Conservation (phyloP, 2,797 vertebrate species). For the Pipistrellus pygmaeus region DNA sequence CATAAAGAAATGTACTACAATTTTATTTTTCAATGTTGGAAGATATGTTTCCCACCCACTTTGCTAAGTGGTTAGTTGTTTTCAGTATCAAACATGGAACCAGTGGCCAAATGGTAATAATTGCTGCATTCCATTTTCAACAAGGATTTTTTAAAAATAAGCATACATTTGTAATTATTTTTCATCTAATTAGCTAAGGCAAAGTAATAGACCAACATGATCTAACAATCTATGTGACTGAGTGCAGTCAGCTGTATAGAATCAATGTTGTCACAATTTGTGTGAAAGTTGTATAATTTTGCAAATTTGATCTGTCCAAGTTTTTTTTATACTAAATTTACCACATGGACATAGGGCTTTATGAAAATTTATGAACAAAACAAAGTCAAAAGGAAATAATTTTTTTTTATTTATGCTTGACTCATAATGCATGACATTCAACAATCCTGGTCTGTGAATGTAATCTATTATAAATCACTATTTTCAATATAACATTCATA, state of each 20-base stretch:
- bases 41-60: neutral
- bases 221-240: neutral
- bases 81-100: neutral
- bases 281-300: neutral
- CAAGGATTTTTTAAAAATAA: neutral
- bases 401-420: neutral
- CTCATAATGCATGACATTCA: neutral
- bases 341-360: neutral
- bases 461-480: neutral
- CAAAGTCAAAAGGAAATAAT: neutral
- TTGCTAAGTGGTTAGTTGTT: neutral
- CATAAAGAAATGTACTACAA: neutral
- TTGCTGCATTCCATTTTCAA: neutral
- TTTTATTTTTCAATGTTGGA: slow-evolving; percentile 28
- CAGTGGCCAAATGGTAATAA: neutral
- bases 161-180: neutral
- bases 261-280: neutral
- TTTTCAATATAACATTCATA: neutral
- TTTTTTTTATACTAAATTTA: slow-evolving; percentile 2
- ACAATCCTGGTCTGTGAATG: neutral
- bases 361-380: slow-evolving; percentile 31
- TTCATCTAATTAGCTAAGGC: neutral
- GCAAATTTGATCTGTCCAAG: neutral
- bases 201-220: neutral
- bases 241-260: neutral